Evolutionary conservation across 2,113 vertebrate genomes (phyloP), one percentile per base, ranked within the genome.

Genomic region (Tragulus kanchil): DNA sequence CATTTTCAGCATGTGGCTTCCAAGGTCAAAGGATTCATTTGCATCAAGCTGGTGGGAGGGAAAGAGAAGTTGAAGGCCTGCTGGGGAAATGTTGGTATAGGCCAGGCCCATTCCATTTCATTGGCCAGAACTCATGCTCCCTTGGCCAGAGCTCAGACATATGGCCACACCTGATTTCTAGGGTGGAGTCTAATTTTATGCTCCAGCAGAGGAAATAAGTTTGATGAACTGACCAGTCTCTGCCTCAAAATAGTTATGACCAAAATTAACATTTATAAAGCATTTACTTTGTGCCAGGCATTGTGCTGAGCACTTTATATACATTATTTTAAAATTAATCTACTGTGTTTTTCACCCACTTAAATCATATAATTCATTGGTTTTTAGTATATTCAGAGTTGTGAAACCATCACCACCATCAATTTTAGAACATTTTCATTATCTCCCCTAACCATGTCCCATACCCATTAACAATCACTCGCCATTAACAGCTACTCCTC

Each of bases 181-280:
- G 78, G 45, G 58, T 42, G 59, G 67, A 85, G 67, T 82, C 67
- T 92, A 59, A 26, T 64, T 97, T 89, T 94, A 58, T 77, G 64
- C 14, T 89, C 48, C 61, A 26, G 54, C 54, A 67, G 14, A 82
- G 31, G 31, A 94, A 88, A 69, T 88, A 42, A 45, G 2, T 89
- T 93, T 90, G 52, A 75, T 36, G 26, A 92, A 91, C 52, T 42
- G 85, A 82, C 25, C 23, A 67, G 58, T 77, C n/a, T 93, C 19
- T 96, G 42, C 31, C 71, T 95, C 50, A 89, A 77, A 92, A 31
- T 16, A 45, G 36, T 58, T 61, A 62, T 69, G 69, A 73, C 28
- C 73, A 42, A 77, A 90, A 36, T 9, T 26, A n/a, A 54, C 19
- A 42, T 83, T 92, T 36, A 67, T 65, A 69, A 89, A 84, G 58